These are phyloP conservation scores for Thymelicus sylvestris DNA, from an alignment of 2,888 invertebrate species.

Conservation along the genomic window DNA sequence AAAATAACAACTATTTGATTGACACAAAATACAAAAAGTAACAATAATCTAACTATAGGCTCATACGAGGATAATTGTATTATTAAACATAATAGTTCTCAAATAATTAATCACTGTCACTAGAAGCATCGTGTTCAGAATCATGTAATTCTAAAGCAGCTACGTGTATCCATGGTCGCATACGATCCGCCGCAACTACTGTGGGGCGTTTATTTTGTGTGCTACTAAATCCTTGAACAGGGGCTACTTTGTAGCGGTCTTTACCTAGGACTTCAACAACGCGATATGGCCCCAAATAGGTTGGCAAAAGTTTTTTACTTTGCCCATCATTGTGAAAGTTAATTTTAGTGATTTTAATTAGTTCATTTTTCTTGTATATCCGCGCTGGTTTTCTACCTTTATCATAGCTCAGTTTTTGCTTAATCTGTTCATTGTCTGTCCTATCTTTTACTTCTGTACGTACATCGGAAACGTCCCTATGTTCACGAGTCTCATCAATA, in stretches of 20 bases:
- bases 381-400: constrained; percentile 38
- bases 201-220: constrained; percentile 29
- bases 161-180: constrained; percentile 25
- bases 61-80: no score
- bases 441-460: not conserved
- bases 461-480: not conserved
- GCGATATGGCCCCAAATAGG: constrained; percentile 41
- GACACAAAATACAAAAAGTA: no score
- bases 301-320: constrained; percentile 44
- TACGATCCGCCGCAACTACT: constrained; percentile 31
- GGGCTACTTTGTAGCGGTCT: constrained; percentile 38
- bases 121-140: not conserved
- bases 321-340: constrained; percentile 44
- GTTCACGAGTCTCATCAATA: constrained; percentile 12
- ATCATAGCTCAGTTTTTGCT: constrained; percentile 42
- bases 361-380: constrained; percentile 40
- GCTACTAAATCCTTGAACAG: constrained; percentile 30
- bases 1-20: no score
- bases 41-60: no score
- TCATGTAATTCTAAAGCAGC: constrained; percentile 7
- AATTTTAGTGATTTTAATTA: constrained; percentile 43
- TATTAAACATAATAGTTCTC: no score
- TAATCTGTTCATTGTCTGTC: constrained; percentile 25
- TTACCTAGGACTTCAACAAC: constrained; percentile 40
- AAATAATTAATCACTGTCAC: not conserved